Evolutionary conservation across 2,888 invertebrate genomes (phyloP).

Genomic region (Candidula unifasciata): DNA sequence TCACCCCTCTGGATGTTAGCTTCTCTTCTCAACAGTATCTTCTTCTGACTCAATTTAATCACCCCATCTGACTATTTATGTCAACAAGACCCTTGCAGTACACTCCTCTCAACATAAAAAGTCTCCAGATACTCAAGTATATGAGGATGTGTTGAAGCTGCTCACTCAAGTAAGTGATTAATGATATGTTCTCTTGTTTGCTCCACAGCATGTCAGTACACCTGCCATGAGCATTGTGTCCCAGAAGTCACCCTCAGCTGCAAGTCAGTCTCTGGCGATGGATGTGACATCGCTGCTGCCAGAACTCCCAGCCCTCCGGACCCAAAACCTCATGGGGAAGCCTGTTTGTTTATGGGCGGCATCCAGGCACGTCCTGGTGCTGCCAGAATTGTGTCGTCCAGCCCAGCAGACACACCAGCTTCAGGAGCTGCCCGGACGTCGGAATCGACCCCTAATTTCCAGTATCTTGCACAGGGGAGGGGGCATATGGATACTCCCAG

Average conservation of each 20-base stretch:
- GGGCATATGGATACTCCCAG: neutral
- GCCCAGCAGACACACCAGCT: neutral
- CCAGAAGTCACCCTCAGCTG: conserved; percentile 79
- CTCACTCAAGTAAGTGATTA: too few species aligned
- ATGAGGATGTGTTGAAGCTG: neutral
- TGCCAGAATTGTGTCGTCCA: conserved; percentile 17
- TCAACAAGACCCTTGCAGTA: too few species aligned
- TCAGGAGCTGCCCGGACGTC: neutral
- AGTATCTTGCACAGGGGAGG: neutral
- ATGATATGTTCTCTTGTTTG: neutral
- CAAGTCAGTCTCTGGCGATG: conserved; percentile 65
- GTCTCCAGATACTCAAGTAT: neutral
- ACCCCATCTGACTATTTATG: too few species aligned
- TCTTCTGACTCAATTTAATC: too few species aligned
- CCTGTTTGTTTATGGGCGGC: conserved; percentile 39
- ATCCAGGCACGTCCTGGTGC: conserved; percentile 29
- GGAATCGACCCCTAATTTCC: neutral
- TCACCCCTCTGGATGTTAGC: too few species aligned
- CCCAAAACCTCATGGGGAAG: conserved; percentile 33
- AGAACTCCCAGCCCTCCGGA: conserved; percentile 48
- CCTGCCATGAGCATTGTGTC: conserved; percentile 80
- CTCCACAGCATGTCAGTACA: conserved; percentile 79
- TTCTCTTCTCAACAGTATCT: too few species aligned
- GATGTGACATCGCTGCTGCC: conserved; percentile 34
- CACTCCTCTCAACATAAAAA: too few species aligned